Evolutionary conservation across 2,797 vertebrate species (phyloP).

Genomic region (Scolopax bukidnonensis): DNA sequence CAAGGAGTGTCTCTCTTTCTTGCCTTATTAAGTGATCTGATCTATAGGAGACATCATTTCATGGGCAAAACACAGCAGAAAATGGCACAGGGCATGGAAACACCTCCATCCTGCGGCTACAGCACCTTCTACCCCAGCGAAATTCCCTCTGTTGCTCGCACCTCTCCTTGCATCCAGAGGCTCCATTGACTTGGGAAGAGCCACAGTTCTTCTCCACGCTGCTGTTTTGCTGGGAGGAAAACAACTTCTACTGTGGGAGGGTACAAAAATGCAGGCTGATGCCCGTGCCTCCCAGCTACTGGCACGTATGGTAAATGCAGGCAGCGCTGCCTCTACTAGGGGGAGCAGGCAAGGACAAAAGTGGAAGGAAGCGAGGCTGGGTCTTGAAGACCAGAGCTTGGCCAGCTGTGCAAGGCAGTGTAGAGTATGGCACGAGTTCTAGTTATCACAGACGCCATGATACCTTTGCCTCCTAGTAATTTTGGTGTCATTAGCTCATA

Average conservation of each 20-base stretch:
- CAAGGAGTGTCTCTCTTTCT: neutral
- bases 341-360: neutral
- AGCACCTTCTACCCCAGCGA: neutral
- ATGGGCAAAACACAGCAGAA: neutral
- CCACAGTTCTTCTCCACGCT: neutral
- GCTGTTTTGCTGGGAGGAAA: neutral
- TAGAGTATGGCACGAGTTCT: neutral
- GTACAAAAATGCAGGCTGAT: neutral
- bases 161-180: neutral
- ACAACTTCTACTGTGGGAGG: neutral
- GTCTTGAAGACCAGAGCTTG: neutral
- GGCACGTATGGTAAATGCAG: neutral
- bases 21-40: neutral
- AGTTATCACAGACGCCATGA: neutral
- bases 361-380: neutral
- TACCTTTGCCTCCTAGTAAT: conserved; percentile 4
- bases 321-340: neutral
- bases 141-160: neutral
- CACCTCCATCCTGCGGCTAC: neutral
- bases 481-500: conserved; percentile 23
- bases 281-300: neutral
- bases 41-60: neutral
- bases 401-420: neutral
- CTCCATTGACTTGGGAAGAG: neutral
- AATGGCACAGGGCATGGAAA: neutral